Evolutionary conservation across 2,888 invertebrate genomes (phyloP).

Genomic region (Stenodera caucasica): DNA sequence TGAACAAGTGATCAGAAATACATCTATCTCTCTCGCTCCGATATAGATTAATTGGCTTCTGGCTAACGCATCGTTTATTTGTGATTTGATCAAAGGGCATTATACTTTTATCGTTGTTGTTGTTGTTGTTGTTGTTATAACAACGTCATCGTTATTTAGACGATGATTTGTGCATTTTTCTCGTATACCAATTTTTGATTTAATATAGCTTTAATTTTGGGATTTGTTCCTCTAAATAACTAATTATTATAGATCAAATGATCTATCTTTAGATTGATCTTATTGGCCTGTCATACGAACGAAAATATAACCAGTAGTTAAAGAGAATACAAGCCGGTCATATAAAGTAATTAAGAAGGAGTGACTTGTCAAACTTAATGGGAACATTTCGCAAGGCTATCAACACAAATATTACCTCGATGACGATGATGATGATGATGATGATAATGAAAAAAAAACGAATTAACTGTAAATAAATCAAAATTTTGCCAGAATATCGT

Average conservation of each 20-base stretch:
- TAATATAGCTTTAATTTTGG: constrained; percentile 1
- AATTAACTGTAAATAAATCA: no score
- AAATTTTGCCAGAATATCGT: no score
- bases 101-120: constrained; percentile 49
- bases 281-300: constrained; percentile 32
- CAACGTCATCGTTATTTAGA: constrained; percentile 47
- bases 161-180: constrained; percentile 43
- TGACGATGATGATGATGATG: neutral
- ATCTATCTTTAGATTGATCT: constrained; percentile 20
- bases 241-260: constrained; percentile 4
- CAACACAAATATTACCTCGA: neutral
- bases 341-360: constrained; percentile 25
- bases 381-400: constrained; percentile 7
- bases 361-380: constrained; percentile 25
- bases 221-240: neutral
- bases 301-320: constrained; percentile 34
- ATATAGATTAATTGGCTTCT: constrained; percentile 53
- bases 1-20: constrained; percentile 27
- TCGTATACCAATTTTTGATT: constrained; percentile 3
- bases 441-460: neutral
- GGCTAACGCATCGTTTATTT: constrained; percentile 49
- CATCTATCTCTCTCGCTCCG: constrained; percentile 47
- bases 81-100: constrained; percentile 44
- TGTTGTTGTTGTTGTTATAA: constrained; percentile 38
- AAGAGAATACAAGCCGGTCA: constrained; percentile 20